A percentile compares a stretch with the other conserved stretches of the same genome.
Evolutionary conservation across 2,797 vertebrate species (phyloP).

Genomic region (Danio kyathit): DNA sequence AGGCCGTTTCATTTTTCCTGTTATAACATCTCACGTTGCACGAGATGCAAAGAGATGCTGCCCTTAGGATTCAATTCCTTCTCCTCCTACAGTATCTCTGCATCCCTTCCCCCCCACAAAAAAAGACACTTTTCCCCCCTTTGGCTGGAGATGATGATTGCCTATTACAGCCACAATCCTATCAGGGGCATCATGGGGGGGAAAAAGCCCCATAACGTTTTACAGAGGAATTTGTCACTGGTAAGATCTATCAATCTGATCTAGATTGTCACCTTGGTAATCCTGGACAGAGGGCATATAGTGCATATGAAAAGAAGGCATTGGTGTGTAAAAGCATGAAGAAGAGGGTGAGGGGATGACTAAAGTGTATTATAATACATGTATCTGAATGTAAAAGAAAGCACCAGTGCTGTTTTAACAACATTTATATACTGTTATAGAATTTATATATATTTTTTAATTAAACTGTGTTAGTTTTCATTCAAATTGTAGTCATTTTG

Average conservation of each 20-base stretch:
- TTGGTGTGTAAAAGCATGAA: background rate
- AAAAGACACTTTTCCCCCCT: constrained; percentile 8
- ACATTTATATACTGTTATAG: too few relatives aligned
- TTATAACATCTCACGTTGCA: constrained; percentile 57
- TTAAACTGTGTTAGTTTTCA: too few relatives aligned
- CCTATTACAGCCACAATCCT: constrained; percentile 61
- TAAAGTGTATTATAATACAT: background rate
- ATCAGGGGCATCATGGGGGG: constrained; percentile 71
- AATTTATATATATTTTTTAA: too few relatives aligned
- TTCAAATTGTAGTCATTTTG: too few relatives aligned
- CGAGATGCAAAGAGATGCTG: constrained; percentile 74
- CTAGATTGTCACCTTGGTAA: constrained; percentile 5
- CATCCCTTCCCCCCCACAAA: background rate
- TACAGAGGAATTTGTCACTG: constrained; percentile 32
- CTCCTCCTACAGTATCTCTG: constrained; percentile 58
- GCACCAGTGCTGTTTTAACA: background rate
- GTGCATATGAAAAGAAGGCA: constrained; percentile 23
- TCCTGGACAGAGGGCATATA: constrained; percentile 26
- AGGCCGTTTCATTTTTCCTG: background rate
- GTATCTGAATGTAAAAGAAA: background rate
- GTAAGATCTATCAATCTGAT: constrained; percentile 30
- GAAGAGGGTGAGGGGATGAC: background rate
- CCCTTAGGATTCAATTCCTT: constrained; percentile 75
- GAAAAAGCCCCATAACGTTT: constrained; percentile 31
- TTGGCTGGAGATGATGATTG: constrained; percentile 36